Evolutionary conservation across 2,797 vertebrate genomes (phyloP).

Genomic region (Enteromius treurensis): DNA sequence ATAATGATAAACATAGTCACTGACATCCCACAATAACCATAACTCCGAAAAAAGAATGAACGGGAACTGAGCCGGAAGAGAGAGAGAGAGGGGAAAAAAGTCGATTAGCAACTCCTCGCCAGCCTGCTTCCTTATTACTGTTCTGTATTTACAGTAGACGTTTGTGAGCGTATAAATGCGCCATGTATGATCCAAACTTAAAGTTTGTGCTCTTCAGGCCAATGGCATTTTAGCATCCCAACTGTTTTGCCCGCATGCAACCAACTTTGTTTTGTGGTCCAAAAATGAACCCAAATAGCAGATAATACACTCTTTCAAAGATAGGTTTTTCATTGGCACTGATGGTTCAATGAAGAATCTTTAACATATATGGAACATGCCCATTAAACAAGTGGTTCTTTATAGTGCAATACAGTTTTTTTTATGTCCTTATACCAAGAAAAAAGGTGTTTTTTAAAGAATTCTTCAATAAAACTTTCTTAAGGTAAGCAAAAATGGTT

Average conservation of each 20-base stretch:
- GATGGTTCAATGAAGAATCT: background rate
- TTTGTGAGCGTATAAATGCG: background rate
- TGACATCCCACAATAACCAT: constrained; percentile 88
- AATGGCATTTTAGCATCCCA: constrained; percentile 5
- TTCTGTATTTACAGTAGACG: constrained; percentile 62
- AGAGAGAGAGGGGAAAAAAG: constrained; percentile 49
- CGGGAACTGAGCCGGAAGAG: constrained; percentile 48
- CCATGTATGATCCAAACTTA: constrained; percentile 16
- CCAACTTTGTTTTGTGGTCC: background rate
- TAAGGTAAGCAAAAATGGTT: background rate
- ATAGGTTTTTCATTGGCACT: background rate
- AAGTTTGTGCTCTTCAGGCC: background rate
- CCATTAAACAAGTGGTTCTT: background rate
- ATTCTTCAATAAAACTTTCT: background rate
- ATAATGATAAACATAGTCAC: constrained; percentile 84
- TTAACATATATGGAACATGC: background rate
- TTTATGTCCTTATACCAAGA: background rate
- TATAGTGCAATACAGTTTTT: background rate
- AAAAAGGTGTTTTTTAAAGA: background rate
- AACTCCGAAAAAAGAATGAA: constrained; percentile 79
- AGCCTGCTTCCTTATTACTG: constrained; percentile 77
- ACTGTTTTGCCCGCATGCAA: background rate
- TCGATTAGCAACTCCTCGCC: constrained; percentile 79
- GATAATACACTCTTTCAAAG: background rate
- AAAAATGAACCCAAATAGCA: background rate